Evolutionary conservation across 2,113 vertebrate species (phyloP).

Genomic region (Phylloscopus trochilus): DNA sequence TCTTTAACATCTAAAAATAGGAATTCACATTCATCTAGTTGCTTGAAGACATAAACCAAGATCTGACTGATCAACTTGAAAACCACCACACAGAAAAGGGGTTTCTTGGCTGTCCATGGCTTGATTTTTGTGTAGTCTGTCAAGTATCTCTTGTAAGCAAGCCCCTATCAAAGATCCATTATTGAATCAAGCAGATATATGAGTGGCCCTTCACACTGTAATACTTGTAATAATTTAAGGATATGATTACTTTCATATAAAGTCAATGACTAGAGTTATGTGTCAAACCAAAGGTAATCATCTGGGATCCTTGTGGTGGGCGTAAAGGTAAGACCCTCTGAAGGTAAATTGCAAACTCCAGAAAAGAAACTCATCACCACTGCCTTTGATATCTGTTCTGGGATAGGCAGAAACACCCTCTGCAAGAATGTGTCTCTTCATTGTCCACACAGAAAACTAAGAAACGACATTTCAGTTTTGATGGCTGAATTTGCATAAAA

Average conservation of each 20-base stretch:
- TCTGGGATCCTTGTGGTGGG: not conserved
- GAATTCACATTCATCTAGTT: not conserved
- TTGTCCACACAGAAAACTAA: not conserved
- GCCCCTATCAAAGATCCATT: not conserved
- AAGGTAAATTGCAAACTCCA: not conserved
- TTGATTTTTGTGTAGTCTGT: not conserved
- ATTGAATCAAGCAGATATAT: not conserved
- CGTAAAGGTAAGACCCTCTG: not conserved
- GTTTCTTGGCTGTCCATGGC: not conserved
- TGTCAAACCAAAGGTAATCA: not conserved
- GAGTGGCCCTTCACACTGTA: not conserved
- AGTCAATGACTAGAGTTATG: not conserved
- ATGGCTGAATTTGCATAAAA: slow-evolving; percentile 49
- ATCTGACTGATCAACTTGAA: not conserved
- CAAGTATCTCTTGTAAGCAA: not conserved
- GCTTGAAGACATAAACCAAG: not conserved
- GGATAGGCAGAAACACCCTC: not conserved
- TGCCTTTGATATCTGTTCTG: not conserved
- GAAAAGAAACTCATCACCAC: not conserved
- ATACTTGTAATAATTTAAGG: not conserved
- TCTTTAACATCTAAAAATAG: not conserved
- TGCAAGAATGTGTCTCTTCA: not conserved
- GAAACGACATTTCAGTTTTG: not conserved
- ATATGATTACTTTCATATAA: not conserved
- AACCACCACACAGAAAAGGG: not conserved